Evolutionary conservation across 2,113 vertebrate species (phyloP).

Genomic region (Marmota flaviventris): DNA sequence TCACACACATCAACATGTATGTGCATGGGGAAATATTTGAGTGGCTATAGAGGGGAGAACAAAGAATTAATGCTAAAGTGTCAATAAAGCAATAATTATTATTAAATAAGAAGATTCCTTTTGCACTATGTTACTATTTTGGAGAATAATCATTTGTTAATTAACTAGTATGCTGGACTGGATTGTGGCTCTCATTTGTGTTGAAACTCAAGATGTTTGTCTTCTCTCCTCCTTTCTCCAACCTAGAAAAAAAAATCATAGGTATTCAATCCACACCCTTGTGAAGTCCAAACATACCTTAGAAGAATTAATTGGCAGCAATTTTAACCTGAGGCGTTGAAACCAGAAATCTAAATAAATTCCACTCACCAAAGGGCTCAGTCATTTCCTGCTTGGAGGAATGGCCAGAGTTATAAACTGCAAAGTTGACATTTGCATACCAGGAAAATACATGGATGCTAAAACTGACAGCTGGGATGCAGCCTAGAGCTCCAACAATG

Average conservation of each 20-base stretch:
- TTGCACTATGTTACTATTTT: neutral
- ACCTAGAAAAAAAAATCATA: slow-evolving; percentile 22
- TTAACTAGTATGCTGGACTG: neutral
- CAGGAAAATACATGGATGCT: neutral
- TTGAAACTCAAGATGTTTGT: slow-evolving; percentile 6
- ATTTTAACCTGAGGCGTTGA: slow-evolving; percentile 6
- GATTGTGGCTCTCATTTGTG: neutral
- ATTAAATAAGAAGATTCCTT: neutral
- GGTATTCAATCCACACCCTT: neutral
- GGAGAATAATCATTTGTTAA: neutral
- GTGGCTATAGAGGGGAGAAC: neutral
- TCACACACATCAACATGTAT: neutral
- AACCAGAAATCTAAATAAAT: slow-evolving; percentile 2
- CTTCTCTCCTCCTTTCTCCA: neutral
- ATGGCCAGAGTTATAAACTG: neutral
- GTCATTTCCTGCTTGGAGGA: neutral
- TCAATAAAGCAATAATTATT: neutral
- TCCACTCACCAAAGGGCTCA: neutral
- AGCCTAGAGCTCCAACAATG: neutral
- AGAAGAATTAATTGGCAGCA: neutral
- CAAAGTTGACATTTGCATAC: neutral
- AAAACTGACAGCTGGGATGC: neutral
- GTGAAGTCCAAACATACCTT: slow-evolving; percentile 46
- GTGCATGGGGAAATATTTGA: neutral
- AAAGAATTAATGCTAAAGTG: neutral